Evolutionary conservation across 2,113 vertebrate genomes (phyloP).

Genomic region (Camelus bactrianus): DNA sequence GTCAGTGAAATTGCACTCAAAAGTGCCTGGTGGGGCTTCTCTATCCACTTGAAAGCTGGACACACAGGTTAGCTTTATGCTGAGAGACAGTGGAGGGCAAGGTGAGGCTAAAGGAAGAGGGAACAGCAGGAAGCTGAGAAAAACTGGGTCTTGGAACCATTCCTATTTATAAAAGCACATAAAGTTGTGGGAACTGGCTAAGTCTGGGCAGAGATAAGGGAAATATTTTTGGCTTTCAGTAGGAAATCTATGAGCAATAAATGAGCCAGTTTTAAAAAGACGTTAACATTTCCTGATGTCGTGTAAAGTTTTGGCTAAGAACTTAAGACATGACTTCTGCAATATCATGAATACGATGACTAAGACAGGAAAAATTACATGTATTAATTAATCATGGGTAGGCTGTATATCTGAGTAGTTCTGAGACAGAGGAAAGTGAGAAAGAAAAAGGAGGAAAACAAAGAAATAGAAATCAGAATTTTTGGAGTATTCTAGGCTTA

Average conservation of each 20-base stretch:
- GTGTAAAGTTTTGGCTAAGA: conserved; percentile 38
- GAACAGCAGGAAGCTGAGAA: neutral
- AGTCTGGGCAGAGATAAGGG: conserved; percentile 41
- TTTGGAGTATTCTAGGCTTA: conserved; percentile 19
- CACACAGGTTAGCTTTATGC: neutral
- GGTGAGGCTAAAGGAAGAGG: neutral
- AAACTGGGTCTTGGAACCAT: neutral
- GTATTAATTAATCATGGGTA: conserved; percentile 22
- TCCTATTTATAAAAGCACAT: conserved; percentile 40
- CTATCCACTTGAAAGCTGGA: neutral
- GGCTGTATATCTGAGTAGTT: neutral
- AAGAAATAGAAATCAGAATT: conserved; percentile 29
- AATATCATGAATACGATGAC: conserved; percentile 40
- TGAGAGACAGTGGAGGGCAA: neutral
- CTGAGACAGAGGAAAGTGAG: neutral
- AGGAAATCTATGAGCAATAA: conserved; percentile 32
- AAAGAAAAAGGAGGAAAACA: neutral
- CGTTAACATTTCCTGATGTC: neutral
- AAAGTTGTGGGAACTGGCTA: conserved; percentile 38
- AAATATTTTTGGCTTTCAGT: conserved; percentile 64
- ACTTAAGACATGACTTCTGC: neutral
- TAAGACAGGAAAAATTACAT: conserved; percentile 13
- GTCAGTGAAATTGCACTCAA: neutral
- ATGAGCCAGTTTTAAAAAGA: conserved; percentile 16
- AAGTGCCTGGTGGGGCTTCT: neutral